A percentile compares a stretch with the other conserved stretches of the same genome.
phyloP scores from a whole-genome alignment of 2,113 vertebrate species.

The Ciconia stormi region DNA sequence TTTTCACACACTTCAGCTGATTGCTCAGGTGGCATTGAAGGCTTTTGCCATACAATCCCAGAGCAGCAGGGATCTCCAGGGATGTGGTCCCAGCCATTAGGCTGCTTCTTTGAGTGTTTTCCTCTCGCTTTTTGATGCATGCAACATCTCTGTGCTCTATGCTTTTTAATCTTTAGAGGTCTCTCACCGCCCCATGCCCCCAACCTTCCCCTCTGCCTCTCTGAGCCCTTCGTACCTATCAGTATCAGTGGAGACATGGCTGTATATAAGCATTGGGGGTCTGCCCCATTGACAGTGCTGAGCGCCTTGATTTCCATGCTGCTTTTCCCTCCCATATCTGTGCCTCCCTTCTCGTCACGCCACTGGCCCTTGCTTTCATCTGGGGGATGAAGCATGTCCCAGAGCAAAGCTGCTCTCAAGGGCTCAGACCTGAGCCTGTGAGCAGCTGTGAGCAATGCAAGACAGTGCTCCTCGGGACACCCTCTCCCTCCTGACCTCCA shows the following conservation, averaged over 20 bases:
- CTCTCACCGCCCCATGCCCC: rapidly evolving
- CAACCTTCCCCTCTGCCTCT: background rate
- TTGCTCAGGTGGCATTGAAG: background rate
- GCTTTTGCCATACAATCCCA: background rate
- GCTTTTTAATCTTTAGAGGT: background rate
- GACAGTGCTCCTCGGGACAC: background rate
- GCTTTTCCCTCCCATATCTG: background rate
- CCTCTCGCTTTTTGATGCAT: background rate
- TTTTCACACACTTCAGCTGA: background rate
- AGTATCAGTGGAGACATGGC: background rate
- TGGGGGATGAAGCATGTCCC: background rate
- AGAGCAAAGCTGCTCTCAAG: background rate
- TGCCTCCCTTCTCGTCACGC: background rate
- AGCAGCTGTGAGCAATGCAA: background rate
- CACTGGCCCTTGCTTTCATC: background rate
- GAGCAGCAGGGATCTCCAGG: background rate
- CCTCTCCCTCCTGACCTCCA: background rate
- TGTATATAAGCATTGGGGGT: rapidly evolving
- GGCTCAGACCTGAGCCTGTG: background rate
- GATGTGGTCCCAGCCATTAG: background rate
- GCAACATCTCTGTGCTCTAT: background rate
- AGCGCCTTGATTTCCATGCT: background rate
- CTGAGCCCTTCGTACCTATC: background rate
- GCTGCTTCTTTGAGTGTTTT: background rate
- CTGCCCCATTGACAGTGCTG: background rate